Percentiles rank a stretch among this genome's conserved stretches.
These are phyloP conservation scores for Hydraecia micacea DNA, from an alignment of 2,888 invertebrate species.

Conservation along the genomic window DNA sequence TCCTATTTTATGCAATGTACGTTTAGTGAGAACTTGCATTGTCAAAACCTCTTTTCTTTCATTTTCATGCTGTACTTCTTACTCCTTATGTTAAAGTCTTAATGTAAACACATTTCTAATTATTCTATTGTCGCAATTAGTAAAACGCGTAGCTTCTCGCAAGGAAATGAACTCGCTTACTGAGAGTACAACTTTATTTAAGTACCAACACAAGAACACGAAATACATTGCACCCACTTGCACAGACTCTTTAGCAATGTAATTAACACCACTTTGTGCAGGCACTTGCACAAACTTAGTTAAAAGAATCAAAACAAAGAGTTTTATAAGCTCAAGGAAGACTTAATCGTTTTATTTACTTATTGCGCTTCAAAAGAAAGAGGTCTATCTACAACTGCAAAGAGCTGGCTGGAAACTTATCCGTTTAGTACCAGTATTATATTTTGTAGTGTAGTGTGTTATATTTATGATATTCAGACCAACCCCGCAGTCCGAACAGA, in stretches of 20 bases:
- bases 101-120: slow-evolving; percentile 7
- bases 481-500: no score
- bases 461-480: no score
- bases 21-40: background rate
- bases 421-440: no score
- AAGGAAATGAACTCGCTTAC: slow-evolving; percentile 23
- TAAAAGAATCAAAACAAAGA: slow-evolving; percentile 13
- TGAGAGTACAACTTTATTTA: slow-evolving; percentile 16
- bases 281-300: slow-evolving; percentile 11
- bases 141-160: slow-evolving; percentile 2
- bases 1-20: background rate
- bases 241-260: slow-evolving; percentile 26
- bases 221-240: slow-evolving; percentile 34
- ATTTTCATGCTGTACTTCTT: background rate
- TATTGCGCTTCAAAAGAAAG: slow-evolving; percentile 5
- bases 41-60: background rate
- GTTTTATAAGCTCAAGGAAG: background rate
- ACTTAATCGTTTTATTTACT: background rate
- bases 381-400: slow-evolving; percentile 1
- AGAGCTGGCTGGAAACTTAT: slow-evolving; percentile 8
- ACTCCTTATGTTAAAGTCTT: background rate
- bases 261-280: slow-evolving; percentile 42
- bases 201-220: slow-evolving; percentile 34
- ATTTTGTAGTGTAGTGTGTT: no score
- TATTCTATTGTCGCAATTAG: slow-evolving; percentile 21